These are phyloP conservation scores for Stegostoma tigrinum DNA, from an alignment of 2,113 vertebrate species.

Conservation along the genomic window DNA sequence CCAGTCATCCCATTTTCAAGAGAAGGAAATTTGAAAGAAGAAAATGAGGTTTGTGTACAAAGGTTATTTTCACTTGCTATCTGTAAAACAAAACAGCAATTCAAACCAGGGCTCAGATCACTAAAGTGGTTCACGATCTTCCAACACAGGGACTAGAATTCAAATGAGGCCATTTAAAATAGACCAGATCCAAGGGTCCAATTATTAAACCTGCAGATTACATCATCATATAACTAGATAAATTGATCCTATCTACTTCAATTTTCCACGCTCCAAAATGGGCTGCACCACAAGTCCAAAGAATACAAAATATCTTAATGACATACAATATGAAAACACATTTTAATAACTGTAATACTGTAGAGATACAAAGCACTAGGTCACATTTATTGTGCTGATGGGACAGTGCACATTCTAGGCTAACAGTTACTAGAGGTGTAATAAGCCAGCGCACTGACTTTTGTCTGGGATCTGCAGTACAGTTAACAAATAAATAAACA, in stretches of 20 bases:
- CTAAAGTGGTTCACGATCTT: not conserved
- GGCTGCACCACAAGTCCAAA: not conserved
- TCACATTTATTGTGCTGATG: slow-evolving; percentile 14
- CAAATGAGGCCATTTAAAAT: not conserved
- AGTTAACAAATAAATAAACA: not conserved
- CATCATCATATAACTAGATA: not conserved
- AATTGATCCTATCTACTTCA: not conserved
- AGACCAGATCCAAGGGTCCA: not conserved
- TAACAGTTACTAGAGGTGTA: slow-evolving; percentile 16
- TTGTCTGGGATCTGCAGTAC: not conserved
- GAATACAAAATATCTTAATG: slow-evolving; percentile 19
- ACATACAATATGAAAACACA: slow-evolving; percentile 23
- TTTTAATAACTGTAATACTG: slow-evolving; percentile 24
- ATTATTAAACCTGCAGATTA: not conserved
- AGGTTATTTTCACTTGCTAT: not conserved
- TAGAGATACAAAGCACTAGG: slow-evolving; percentile 12
- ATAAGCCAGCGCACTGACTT: not conserved
- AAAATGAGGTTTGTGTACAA: not conserved
- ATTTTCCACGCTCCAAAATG: not conserved
- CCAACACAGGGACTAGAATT: not conserved
- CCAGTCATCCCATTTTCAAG: not conserved
- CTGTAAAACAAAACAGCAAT: slow-evolving; percentile 2
- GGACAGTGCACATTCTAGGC: not conserved
- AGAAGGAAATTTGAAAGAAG: not conserved
- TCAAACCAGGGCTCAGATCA: not conserved